Evolutionary conservation across 2,797 vertebrate species (phyloP).

Genomic region (Tolypeutes matacus): DNA sequence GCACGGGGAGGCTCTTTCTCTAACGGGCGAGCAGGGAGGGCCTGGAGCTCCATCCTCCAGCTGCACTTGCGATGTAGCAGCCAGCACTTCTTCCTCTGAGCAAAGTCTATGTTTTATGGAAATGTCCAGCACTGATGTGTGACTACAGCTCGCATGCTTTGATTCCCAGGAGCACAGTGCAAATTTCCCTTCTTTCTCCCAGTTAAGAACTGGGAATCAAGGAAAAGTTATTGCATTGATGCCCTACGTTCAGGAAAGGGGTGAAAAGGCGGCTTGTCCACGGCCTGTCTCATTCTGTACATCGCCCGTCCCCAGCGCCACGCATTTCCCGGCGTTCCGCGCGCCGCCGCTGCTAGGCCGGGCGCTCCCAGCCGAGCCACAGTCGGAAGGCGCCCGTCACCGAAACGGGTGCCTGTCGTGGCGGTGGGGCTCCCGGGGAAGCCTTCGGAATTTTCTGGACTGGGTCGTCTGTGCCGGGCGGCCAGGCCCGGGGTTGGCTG

Average conservation of each 20-base stretch:
- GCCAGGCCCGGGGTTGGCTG: not conserved
- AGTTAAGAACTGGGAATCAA: constrained; percentile 52
- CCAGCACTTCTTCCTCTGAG: not conserved
- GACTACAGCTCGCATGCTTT: constrained; percentile 26
- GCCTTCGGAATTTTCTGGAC: not conserved
- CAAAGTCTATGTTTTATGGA: not conserved
- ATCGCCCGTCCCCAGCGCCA: not conserved
- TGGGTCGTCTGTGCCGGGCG: not conserved
- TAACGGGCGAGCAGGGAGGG: not conserved
- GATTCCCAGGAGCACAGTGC: constrained; percentile 51
- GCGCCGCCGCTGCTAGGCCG: no score
- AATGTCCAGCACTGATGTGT: constrained; percentile 4
- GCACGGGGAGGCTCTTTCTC: not conserved
- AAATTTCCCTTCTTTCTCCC: constrained; percentile 56
- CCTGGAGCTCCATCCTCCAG: not conserved
- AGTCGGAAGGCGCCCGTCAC: no score
- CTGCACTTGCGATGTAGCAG: no score
- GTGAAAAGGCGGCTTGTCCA: not conserved
- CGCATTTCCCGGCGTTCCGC: not conserved
- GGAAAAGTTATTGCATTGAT: constrained; percentile 17
- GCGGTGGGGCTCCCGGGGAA: not conserved
- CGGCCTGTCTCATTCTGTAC: not conserved
- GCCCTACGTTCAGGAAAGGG: not conserved
- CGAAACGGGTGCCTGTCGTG: no score
- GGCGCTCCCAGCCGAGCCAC: no score